phyloP scores from a whole-genome alignment of 23 tunicate genomes.

The Trididemnum clinides region DNA sequence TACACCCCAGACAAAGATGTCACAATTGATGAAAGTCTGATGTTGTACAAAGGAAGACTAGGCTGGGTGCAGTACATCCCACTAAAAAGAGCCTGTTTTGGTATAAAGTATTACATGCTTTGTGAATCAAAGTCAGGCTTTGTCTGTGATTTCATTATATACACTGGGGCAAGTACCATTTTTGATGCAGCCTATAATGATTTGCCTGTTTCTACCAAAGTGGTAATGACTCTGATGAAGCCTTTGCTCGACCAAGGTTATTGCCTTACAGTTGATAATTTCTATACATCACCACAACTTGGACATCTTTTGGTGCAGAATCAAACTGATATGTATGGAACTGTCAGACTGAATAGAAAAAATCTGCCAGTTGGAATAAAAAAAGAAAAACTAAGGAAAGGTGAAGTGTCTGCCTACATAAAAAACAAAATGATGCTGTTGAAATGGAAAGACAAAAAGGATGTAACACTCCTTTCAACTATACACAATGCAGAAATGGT shows the following conservation, averaged over 20 bases:
- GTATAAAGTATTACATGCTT: constrained; percentile 28
- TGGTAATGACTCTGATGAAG: constrained; percentile 38
- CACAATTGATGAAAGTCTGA: constrained; percentile 34
- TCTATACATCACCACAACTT: constrained; percentile 31
- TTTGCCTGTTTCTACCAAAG: not conserved
- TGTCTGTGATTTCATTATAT: constrained; percentile 28
- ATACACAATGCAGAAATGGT: constrained; percentile 17
- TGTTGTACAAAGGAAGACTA: constrained; percentile 22
- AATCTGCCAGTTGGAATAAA: not conserved
- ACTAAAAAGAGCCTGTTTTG: constrained; percentile 17
- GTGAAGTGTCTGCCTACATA: constrained; percentile 14
- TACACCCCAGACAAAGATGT: constrained; percentile 35
- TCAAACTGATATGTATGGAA: constrained; percentile 36
- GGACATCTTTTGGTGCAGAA: not conserved
- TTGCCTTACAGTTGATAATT: constrained; percentile 30
- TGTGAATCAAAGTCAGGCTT: constrained; percentile 33
- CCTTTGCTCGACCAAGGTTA: constrained; percentile 28
- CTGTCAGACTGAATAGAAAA: not conserved
- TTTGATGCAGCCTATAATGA: constrained; percentile 19
- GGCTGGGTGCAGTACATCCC: constrained; percentile 36
- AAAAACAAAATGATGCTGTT: constrained; percentile 5
- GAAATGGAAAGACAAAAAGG: constrained; percentile 22
- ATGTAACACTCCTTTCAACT: constrained; percentile 21
- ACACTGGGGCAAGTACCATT: not conserved
- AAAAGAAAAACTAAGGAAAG: constrained; percentile 7